Conservation (phyloP, 1,140 invertebrate species). For the Calephelis nemesis region DNA sequence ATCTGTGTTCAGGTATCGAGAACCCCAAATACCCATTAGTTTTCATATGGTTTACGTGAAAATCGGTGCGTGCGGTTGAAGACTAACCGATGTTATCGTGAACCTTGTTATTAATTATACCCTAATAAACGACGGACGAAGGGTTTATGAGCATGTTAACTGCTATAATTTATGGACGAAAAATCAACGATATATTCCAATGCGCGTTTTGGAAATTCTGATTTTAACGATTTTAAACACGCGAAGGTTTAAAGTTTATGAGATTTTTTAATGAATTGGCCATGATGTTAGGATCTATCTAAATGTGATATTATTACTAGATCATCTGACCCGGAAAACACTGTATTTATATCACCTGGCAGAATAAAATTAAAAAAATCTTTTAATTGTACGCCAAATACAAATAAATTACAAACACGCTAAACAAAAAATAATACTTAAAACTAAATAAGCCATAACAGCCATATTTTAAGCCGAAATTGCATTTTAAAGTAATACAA, state of each 20-base stretch:
- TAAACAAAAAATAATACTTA: too few relatives aligned
- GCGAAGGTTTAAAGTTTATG: slow-evolving; percentile 3
- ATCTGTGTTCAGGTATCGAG: slow-evolving; percentile 6
- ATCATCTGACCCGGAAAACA: too few relatives aligned
- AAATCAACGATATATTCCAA: slow-evolving; percentile 16
- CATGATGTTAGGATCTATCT: too few relatives aligned
- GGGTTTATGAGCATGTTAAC: slow-evolving; percentile 18
- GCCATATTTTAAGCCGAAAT: too few relatives aligned
- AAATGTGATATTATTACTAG: too few relatives aligned
- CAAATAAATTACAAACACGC: too few relatives aligned
- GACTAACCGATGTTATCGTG: slow-evolving; percentile 3
- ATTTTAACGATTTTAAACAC: neutral
- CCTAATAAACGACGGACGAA: slow-evolving; percentile 7
- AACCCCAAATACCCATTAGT: slow-evolving; percentile 1
- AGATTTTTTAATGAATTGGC: too few relatives aligned
- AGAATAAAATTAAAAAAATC: too few relatives aligned
- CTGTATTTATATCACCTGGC: too few relatives aligned
- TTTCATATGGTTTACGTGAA: slow-evolving; percentile 15
- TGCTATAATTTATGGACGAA: slow-evolving; percentile 12
- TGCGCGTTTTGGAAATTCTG: slow-evolving; percentile 10
- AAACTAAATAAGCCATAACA: too few relatives aligned
- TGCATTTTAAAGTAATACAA: too few relatives aligned
- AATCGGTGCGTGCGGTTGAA: slow-evolving; percentile 15
- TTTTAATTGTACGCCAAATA: too few relatives aligned
- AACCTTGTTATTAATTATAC: slow-evolving; percentile 14